Evolutionary conservation across 2,113 vertebrate genomes (phyloP).

Genomic region (Anser brachyrhynchus): DNA sequence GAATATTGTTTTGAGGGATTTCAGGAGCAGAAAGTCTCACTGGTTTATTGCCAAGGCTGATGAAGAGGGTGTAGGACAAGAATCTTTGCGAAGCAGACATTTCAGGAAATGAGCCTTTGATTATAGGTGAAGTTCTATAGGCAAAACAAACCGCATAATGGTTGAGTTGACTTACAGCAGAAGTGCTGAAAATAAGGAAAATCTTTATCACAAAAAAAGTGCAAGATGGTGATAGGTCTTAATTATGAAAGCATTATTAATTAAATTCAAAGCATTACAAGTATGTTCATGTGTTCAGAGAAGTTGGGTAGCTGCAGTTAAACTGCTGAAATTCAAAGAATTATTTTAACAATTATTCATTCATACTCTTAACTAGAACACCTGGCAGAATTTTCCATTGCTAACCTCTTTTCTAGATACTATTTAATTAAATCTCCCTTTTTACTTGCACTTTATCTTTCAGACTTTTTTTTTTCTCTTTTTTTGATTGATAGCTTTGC

Average conservation of each 20-base stretch:
- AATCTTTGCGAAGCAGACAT: background rate
- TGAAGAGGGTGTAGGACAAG: background rate
- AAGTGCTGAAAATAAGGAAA: background rate
- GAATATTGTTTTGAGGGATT: background rate
- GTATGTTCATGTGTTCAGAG: background rate
- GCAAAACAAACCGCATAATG: background rate
- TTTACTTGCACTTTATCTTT: constrained; percentile 11
- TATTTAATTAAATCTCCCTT: constrained; percentile 33
- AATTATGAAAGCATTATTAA: background rate
- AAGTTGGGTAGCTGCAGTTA: background rate
- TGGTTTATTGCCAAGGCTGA: background rate
- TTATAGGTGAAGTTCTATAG: background rate
- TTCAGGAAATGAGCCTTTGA: background rate
- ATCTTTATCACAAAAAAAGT: background rate
- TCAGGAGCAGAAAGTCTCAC: background rate
- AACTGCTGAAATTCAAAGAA: background rate
- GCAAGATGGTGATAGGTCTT: background rate
- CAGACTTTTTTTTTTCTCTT: background rate
- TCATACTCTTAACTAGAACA: background rate
- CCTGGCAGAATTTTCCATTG: background rate
- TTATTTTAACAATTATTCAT: background rate
- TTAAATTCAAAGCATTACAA: too few relatives aligned
- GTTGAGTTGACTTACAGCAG: background rate
- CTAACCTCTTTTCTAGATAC: background rate
- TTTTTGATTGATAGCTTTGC: constrained; percentile 21